Conservation (phyloP, 2,797 vertebrate genomes). For the Melanotaenia parkinsoni region DNA sequence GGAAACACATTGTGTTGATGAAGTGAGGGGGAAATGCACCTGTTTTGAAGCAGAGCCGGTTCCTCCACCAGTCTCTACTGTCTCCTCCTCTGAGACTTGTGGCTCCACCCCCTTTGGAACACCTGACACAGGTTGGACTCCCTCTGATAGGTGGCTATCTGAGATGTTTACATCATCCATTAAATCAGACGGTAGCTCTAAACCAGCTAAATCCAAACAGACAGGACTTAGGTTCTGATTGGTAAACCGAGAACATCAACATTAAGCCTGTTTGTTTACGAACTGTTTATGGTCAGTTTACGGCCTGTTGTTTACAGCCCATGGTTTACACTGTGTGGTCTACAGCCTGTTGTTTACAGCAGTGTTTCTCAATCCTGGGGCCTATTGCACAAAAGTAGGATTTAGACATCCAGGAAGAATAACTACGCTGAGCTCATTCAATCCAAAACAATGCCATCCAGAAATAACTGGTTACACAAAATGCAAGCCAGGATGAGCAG, state of each 20-base stretch:
- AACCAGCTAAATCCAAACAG: conserved; percentile 7
- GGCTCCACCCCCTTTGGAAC: conserved; percentile 10
- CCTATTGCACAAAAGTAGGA: no score
- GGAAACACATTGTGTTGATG: neutral
- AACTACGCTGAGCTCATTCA: no score
- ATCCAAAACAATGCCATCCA: no score
- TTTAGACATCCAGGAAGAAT: no score
- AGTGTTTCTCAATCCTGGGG: no score
- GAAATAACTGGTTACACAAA: no score
- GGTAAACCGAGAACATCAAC: neutral
- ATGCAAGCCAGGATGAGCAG: no score
- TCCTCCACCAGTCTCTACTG: neutral
- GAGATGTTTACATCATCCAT: neutral
- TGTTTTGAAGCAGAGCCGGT: neutral
- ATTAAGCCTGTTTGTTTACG: neutral
- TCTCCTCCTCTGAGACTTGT: neutral
- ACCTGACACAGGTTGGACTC: conserved; percentile 6
- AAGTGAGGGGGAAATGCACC: conserved; percentile 13
- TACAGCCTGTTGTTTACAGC: no score
- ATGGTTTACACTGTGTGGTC: neutral
- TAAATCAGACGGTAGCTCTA: neutral
- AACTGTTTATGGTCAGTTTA: neutral
- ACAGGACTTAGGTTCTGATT: neutral
- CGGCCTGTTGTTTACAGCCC: no score
- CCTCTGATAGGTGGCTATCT: neutral